A percentile compares a stretch with the other conserved stretches of the same genome.
phyloP scores from a whole-genome alignment of 2,888 invertebrate genomes.

The Drosophila fulvimacula region DNA sequence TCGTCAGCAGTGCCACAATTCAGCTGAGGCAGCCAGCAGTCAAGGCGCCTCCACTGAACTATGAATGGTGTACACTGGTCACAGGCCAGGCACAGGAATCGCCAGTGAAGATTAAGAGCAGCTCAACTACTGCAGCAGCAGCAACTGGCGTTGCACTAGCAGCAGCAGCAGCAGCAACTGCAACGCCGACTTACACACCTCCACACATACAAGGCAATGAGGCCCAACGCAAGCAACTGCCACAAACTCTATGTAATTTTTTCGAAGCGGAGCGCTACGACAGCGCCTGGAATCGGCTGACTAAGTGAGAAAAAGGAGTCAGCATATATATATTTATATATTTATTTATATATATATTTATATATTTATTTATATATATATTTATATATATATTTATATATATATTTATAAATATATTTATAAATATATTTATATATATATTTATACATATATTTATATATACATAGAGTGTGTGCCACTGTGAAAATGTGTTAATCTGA shows the following conservation, averaged over 20 bases:
- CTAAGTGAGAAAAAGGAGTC: conserved; percentile 51
- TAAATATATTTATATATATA: conserved; percentile 25
- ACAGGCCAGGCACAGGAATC: conserved; percentile 27
- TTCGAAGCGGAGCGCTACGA: conserved; percentile 74
- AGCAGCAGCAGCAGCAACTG: conserved; percentile 18
- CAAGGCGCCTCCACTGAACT: conserved; percentile 29
- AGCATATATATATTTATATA: not conserved
- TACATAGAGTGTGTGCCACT: not conserved
- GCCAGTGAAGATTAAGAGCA: conserved; percentile 32
- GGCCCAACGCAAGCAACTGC: conserved; percentile 57
- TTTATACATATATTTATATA: too few species aligned
- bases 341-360: not conserved
- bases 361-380: conserved; percentile 25
- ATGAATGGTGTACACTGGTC: conserved; percentile 68
- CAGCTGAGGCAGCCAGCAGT: conserved; percentile 37
- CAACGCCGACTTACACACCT: conserved; percentile 49
- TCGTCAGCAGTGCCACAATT: conserved; percentile 62
- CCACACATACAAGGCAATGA: conserved; percentile 64
- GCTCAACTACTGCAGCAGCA: conserved; percentile 15
- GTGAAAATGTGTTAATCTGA: conserved; percentile 3
- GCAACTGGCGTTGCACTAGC: not conserved
- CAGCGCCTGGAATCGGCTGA: conserved; percentile 75
- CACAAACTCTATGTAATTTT: conserved; percentile 69
- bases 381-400: too few species aligned
- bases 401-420: not conserved